A percentile compares a stretch with the other conserved stretches of the same genome.
These are phyloP conservation scores for Nasua narica DNA, from an alignment of 2,797 vertebrate genomes.

Conservation along the genomic window DNA sequence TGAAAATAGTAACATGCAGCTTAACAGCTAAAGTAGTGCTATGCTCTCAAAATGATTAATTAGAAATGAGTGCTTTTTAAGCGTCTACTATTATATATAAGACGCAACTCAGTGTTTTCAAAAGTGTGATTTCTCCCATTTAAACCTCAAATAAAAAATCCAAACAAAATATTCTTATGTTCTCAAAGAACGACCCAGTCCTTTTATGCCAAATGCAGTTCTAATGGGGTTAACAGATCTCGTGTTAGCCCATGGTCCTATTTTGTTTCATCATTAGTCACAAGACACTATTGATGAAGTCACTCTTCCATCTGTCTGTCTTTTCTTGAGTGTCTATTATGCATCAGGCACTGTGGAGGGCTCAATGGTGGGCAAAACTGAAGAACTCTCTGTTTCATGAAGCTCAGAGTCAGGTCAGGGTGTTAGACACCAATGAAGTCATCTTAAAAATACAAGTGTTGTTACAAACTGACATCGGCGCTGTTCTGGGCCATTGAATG, in stretches of 20 bases:
- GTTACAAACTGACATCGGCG: background rate
- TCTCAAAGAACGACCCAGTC: background rate
- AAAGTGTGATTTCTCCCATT: background rate
- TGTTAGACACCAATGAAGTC: background rate
- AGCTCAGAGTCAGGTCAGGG: background rate
- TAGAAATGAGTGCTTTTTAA: conserved; percentile 1
- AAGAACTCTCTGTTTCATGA: background rate
- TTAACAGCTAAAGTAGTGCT: background rate
- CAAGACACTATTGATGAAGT: background rate
- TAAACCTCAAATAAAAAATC: background rate
- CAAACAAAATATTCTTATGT: background rate
- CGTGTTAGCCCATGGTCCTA: background rate
- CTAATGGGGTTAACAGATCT: background rate
- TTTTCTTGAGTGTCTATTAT: background rate
- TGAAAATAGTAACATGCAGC: conserved; percentile 45
- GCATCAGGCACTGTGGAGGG: background rate
- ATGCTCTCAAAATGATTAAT: background rate
- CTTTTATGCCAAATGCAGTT: background rate
- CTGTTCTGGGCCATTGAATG: background rate
- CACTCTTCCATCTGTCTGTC: background rate
- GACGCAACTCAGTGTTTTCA: background rate
- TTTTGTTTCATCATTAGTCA: background rate
- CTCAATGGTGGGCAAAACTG: rapidly evolving
- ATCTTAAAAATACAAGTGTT: background rate
- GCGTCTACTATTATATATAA: background rate